phyloP scores from a whole-genome alignment of 2,888 invertebrate genomes.

The Deladenus siricidicola region DNA sequence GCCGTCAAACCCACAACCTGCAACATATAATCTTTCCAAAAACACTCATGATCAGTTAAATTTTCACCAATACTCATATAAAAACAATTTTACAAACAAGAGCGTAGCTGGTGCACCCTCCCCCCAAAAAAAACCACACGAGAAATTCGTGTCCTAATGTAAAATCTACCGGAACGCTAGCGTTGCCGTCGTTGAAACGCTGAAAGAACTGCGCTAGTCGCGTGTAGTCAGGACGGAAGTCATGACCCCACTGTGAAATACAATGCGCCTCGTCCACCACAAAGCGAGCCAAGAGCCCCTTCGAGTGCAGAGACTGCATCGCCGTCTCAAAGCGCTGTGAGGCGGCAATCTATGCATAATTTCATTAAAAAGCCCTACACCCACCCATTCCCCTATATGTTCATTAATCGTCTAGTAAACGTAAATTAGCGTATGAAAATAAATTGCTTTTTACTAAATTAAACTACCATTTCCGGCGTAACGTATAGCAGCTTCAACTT shows the following conservation, averaged over 20 bases:
- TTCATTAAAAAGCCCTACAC: background rate
- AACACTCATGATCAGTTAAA: too few relatives aligned
- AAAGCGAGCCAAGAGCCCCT: slow-evolving; percentile 66
- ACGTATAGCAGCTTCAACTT: slow-evolving; percentile 79
- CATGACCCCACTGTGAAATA: slow-evolving; percentile 95
- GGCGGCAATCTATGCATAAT: background rate
- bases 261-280: slow-evolving; percentile 98
- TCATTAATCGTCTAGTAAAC: background rate
- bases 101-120: too few relatives aligned
- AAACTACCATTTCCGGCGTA: slow-evolving; percentile 87
- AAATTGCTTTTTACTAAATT: too few relatives aligned
- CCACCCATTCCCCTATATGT: background rate
- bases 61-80: too few relatives aligned
- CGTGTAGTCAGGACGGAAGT: slow-evolving; percentile 74
- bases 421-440: too few relatives aligned
- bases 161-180: too few relatives aligned
- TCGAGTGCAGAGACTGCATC: slow-evolving; percentile 66
- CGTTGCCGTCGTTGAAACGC: background rate
- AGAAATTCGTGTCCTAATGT: too few relatives aligned
- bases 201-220: background rate
- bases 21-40: too few relatives aligned
- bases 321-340: slow-evolving; percentile 8
- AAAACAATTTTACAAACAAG: too few relatives aligned
- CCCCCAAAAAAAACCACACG: too few relatives aligned
- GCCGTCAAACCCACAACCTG: slow-evolving; percentile 79